phyloP scores from a whole-genome alignment of 1,140 invertebrate species.

The Scaptomyza pallida region DNA sequence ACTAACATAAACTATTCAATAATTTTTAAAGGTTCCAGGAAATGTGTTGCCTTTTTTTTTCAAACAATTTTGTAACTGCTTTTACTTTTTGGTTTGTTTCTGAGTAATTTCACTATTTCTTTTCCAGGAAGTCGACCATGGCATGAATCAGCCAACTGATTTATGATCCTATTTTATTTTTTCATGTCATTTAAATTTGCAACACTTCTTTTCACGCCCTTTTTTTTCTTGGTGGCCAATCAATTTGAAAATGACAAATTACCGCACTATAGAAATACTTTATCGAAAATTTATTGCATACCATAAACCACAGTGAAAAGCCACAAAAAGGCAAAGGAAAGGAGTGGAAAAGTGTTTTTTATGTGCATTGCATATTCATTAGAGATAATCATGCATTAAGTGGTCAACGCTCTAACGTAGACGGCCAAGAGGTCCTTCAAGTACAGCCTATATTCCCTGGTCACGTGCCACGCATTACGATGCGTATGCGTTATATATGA shows the following conservation, averaged over 20 bases:
- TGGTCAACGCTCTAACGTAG: conserved; percentile 53
- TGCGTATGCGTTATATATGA: conserved; percentile 45
- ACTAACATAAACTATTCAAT: no score
- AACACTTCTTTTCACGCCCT: neutral
- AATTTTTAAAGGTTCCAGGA: neutral
- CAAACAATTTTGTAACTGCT: neutral
- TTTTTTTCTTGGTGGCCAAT: conserved; percentile 2
- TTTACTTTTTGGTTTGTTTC: neutral
- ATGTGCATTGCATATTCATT: conserved; percentile 73
- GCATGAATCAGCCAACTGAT: conserved; percentile 33
- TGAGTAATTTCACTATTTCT: conserved; percentile 17
- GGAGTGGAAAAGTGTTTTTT: conserved; percentile 19
- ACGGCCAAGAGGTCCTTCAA: neutral
- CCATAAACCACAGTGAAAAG: conserved; percentile 5
- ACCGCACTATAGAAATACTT: conserved; percentile 53
- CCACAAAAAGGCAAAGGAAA: neutral
- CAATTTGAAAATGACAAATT: conserved; percentile 60
- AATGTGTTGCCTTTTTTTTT: neutral
- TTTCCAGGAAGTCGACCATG: no score
- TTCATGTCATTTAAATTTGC: conserved; percentile 14
- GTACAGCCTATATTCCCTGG: conserved; percentile 21
- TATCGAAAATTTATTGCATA: conserved; percentile 46
- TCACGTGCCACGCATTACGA: conserved; percentile 68
- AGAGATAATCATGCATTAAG: conserved; percentile 74
- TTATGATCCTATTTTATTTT: conserved; percentile 32